These are phyloP conservation scores for human DNA, from an alignment of 2,113 vertebrate species.

Conservation along the genomic window DNA sequence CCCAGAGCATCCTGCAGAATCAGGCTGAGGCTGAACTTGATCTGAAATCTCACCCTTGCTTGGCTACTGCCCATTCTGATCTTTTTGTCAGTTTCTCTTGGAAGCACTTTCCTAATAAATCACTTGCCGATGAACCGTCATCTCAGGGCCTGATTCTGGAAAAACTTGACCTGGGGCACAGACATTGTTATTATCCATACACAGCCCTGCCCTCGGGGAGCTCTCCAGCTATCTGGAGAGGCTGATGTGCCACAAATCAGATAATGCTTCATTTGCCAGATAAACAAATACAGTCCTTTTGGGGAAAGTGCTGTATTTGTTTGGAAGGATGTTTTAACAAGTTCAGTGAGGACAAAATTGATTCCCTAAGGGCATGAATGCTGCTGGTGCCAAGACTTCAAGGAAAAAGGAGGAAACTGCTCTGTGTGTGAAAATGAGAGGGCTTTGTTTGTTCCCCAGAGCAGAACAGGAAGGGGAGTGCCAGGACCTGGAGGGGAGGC, in stretches of 20 bases:
- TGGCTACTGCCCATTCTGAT: background rate
- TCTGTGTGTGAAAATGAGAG: background rate
- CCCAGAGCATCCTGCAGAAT: background rate
- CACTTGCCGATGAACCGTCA: background rate
- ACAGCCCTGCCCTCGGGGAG: background rate
- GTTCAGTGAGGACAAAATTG: background rate
- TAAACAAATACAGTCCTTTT: background rate
- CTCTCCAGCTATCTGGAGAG: background rate
- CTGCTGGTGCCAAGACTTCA: background rate
- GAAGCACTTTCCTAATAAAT: background rate
- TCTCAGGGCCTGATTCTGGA: background rate
- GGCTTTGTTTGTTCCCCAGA: background rate
- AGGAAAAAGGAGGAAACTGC: background rate
- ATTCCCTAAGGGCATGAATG: background rate
- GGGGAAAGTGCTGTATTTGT: background rate
- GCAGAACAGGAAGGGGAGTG: background rate
- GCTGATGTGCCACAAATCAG: background rate
- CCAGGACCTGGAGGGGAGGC: background rate
- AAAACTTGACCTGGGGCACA: background rate
- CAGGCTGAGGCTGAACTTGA: background rate
- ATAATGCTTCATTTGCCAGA: background rate
- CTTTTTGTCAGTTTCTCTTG: background rate
- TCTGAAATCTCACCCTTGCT: background rate
- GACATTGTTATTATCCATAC: too few relatives aligned
- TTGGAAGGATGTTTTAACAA: background rate